phyloP scores from a whole-genome alignment of 1,140 invertebrate species.

The Chelonus insularis region DNA sequence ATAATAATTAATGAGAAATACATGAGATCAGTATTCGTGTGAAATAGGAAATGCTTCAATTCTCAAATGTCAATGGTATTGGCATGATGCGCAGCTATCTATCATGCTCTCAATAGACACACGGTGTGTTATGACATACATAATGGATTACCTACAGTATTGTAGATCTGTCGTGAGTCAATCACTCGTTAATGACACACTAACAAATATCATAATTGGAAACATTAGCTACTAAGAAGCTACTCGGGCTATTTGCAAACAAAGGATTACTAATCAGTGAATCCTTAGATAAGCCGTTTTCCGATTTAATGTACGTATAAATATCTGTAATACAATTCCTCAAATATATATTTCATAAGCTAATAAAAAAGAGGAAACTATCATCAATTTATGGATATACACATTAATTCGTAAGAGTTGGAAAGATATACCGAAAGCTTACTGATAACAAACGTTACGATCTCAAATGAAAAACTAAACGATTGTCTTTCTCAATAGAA shows the following conservation, averaged over 20 bases:
- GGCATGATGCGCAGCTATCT: slow-evolving; percentile 1
- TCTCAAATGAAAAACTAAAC: neutral
- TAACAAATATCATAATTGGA: neutral
- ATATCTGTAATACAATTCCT: too few relatives aligned
- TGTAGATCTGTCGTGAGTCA: slow-evolving; percentile 2
- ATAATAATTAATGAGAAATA: slow-evolving; percentile 16
- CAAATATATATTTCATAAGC: too few relatives aligned
- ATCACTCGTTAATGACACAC: slow-evolving; percentile 10
- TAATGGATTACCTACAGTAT: slow-evolving; percentile 14
- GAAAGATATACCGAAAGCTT: neutral
- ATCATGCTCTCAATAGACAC: slow-evolving; percentile 14
- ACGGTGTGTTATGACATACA: slow-evolving; percentile 7
- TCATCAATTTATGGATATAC: neutral
- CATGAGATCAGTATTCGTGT: slow-evolving; percentile 9
- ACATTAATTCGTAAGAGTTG: slow-evolving; percentile 7
- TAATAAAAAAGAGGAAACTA: neutral
- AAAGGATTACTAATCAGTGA: too few relatives aligned
- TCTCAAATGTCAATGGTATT: slow-evolving; percentile 14
- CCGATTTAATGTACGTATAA: too few relatives aligned
- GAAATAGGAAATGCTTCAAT: slow-evolving; percentile 17
- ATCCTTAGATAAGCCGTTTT: too few relatives aligned
- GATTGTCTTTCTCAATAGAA: neutral
- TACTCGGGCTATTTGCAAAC: too few relatives aligned
- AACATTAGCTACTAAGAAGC: neutral
- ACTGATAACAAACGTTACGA: slow-evolving; percentile 12